Evolutionary conservation across 2,888 invertebrate genomes (phyloP).

Genomic region (Pimpla rufipes): DNA sequence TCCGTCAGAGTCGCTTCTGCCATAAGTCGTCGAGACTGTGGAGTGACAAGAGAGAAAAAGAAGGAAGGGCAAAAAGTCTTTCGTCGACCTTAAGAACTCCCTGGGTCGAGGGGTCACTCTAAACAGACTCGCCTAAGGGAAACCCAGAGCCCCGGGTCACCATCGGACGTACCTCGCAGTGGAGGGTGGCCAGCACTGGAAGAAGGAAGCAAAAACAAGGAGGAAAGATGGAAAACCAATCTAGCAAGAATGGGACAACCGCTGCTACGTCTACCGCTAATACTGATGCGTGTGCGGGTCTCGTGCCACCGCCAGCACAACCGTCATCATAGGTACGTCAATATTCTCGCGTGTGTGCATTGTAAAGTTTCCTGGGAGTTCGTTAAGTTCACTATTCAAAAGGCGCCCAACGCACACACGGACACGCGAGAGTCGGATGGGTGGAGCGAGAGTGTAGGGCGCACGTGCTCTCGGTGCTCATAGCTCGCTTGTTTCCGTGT

Average conservation of each 20-base stretch:
- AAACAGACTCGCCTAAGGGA: constrained; percentile 17
- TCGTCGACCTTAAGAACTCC: constrained; percentile 26
- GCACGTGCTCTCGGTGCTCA: constrained; percentile 14
- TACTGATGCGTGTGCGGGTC: neutral
- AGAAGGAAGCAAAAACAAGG: constrained; percentile 2
- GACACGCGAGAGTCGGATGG: neutral
- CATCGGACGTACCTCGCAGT: neutral
- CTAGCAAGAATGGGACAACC: neutral
- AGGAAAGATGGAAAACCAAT: neutral
- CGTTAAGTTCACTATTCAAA: constrained; percentile 65
- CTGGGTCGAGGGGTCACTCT: constrained; percentile 25
- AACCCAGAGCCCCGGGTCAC: neutral
- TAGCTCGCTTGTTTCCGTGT: constrained; percentile 9
- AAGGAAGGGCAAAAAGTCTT: constrained; percentile 11
- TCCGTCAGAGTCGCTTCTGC: constrained; percentile 35
- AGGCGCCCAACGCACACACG: constrained; percentile 11
- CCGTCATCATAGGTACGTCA: constrained; percentile 7
- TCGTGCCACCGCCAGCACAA: neutral
- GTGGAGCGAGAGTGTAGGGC: neutral
- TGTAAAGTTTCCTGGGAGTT: constrained; percentile 60
- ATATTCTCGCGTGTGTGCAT: constrained; percentile 60
- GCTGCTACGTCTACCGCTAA: neutral
- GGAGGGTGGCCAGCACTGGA: neutral
- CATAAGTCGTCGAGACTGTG: neutral
- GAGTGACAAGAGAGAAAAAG: constrained; percentile 1